Conservation (phyloP, 23 tunicate genomes). For the Ciona savignyi region DNA sequence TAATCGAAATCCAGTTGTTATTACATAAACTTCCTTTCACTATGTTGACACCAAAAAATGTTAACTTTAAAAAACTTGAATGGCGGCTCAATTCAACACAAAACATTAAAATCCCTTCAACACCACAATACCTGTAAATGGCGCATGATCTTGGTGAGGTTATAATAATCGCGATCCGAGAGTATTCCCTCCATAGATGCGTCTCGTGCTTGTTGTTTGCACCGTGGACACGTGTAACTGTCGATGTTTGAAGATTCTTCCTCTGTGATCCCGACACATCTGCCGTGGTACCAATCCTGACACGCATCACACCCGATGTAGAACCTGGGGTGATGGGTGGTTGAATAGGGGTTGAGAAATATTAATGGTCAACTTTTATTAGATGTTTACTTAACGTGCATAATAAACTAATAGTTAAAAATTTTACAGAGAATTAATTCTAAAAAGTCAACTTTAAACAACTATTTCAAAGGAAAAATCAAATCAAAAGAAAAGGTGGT, state of each 20-base stretch:
- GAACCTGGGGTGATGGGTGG: too few relatives aligned
- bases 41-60: too few relatives aligned
- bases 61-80: neutral
- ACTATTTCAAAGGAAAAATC: too few relatives aligned
- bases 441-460: too few relatives aligned
- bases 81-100: neutral
- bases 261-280: constrained; percentile 70
- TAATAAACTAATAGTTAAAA: too few relatives aligned
- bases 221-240: constrained; percentile 74
- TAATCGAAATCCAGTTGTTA: too few relatives aligned
- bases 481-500: too few relatives aligned
- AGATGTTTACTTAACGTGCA: too few relatives aligned
- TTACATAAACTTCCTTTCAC: too few relatives aligned
- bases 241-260: constrained; percentile 48
- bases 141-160: constrained; percentile 41
- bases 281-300: constrained; percentile 95
- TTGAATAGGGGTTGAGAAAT: too few relatives aligned
- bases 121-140: constrained; percentile 28
- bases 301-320: constrained; percentile 94
- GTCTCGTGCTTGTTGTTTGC: constrained; percentile 58
- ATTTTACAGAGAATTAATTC: too few relatives aligned
- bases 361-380: too few relatives aligned
- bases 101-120: neutral
- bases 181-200: constrained; percentile 30
- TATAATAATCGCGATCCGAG: constrained; percentile 10